Percentiles rank a stretch among this genome's conserved stretches.
These are phyloP conservation scores for Clitarchus hookeri DNA, from an alignment of 2,888 invertebrate species.

Conservation along the genomic window DNA sequence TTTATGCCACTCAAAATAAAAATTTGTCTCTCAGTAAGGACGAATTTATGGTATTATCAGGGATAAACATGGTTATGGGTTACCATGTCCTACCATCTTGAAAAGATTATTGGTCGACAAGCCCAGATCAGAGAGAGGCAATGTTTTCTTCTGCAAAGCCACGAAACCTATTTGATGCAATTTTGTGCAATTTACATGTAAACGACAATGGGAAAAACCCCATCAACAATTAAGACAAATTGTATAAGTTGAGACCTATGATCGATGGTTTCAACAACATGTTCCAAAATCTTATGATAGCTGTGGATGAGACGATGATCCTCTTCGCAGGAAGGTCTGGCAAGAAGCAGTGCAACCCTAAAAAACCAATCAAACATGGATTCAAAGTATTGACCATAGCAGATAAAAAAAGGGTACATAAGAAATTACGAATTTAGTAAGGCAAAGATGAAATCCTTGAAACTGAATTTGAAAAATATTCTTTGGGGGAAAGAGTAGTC, in stretches of 20 bases:
- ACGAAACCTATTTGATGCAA: too few species aligned
- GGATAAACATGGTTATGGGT: too few species aligned
- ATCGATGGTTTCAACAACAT: neutral
- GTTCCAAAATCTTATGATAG: neutral
- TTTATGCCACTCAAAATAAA: too few species aligned
- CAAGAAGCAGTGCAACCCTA: neutral
- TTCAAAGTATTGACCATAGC: neutral
- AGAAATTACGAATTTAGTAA: slow-evolving; percentile 4
- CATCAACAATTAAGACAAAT: neutral
- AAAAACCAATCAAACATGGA: neutral
- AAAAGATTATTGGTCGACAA: too few species aligned
- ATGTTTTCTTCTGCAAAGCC: too few species aligned
- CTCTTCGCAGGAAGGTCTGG: neutral
- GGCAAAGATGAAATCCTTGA: neutral
- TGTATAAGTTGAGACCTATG: neutral
- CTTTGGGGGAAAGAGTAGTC: neutral
- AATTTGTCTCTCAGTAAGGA: too few species aligned
- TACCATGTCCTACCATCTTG: too few species aligned
- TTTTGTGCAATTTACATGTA: neutral
- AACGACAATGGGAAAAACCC: neutral
- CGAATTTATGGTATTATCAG: too few species aligned
- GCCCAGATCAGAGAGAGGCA: too few species aligned
- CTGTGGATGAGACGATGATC: neutral
- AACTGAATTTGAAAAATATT: neutral
- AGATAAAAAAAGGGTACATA: neutral